Percentiles rank a stretch among this genome's conserved stretches.
Evolutionary conservation across 2,888 invertebrate species (phyloP).

Genomic region (Cosmopolites sordidus): DNA sequence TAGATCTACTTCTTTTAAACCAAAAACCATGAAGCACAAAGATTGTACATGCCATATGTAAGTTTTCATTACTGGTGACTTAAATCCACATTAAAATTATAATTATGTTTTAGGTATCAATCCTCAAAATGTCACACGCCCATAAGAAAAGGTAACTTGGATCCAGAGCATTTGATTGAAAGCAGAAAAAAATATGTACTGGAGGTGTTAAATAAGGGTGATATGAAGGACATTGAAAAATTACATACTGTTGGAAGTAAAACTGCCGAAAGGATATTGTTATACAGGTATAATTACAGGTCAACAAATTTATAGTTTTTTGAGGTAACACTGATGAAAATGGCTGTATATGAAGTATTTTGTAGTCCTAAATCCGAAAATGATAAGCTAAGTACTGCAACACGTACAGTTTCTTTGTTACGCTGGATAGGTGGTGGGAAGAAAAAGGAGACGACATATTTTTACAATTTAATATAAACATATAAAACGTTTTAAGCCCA

Average conservation of each 20-base stretch:
- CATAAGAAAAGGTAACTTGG: constrained; percentile 4
- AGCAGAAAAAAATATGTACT: constrained; percentile 37
- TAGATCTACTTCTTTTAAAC: constrained; percentile 5
- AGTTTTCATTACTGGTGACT: background rate
- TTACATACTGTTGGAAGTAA: constrained; percentile 21
- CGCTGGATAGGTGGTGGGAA: background rate
- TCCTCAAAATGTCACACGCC: background rate
- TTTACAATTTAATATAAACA: too few species aligned
- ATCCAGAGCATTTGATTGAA: constrained; percentile 5
- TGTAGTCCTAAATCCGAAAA: too few species aligned
- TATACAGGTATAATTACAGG: constrained; percentile 38
- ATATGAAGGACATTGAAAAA: constrained; percentile 35
- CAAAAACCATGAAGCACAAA: background rate
- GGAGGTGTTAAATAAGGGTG: constrained; percentile 46
- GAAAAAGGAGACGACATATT: too few species aligned
- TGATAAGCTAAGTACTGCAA: too few species aligned
- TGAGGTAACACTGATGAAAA: too few species aligned
- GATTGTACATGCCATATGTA: background rate
- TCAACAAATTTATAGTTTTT: too few species aligned
- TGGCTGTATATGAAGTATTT: too few species aligned
- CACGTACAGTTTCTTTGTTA: too few species aligned
- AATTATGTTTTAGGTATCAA: background rate
- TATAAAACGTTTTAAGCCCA: too few species aligned
- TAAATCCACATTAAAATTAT: background rate
- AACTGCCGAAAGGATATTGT: constrained; percentile 44